A percentile compares a stretch with the other conserved stretches of the same genome.
Evolutionary conservation across 2,113 vertebrate genomes (phyloP).

Genomic region (Eptatretus burgeri): DNA sequence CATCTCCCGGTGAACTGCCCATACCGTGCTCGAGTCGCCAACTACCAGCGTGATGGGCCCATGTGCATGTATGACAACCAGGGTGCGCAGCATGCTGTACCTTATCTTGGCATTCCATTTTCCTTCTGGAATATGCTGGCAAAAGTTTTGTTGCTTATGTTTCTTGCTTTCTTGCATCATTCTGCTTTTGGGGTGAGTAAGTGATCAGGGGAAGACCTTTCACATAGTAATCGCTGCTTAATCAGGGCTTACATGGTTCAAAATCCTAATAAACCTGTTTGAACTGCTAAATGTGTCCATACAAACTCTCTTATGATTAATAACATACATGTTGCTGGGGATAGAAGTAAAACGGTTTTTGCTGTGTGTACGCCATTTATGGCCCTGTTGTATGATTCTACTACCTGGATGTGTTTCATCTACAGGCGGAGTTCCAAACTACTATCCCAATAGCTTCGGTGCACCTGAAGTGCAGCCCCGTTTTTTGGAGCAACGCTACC

Average conservation of each 20-base stretch:
- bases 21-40: constrained; percentile 37
- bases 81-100: constrained; percentile 17
- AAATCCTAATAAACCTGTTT: no score
- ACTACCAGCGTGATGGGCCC: constrained; percentile 72
- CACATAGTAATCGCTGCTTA: no score
- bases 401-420: not conserved
- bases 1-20: constrained; percentile 87
- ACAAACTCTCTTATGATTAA: no score
- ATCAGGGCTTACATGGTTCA: no score
- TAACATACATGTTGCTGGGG: not conserved
- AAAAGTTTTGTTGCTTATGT: not conserved
- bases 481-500: constrained; percentile 17
- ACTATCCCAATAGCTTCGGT: constrained; percentile 75
- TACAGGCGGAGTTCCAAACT: constrained; percentile 68
- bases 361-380: not conserved
- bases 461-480: constrained; percentile 26
- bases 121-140: not conserved
- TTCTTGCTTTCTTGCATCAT: not conserved
- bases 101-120: not conserved
- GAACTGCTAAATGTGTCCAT: no score
- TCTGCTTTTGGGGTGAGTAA: no score
- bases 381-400: not conserved
- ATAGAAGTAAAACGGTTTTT: no score
- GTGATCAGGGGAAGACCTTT: no score
- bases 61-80: constrained; percentile 76